Conservation (phyloP, 2,888 invertebrate species). For the Oxyscelio sp. region DNA sequence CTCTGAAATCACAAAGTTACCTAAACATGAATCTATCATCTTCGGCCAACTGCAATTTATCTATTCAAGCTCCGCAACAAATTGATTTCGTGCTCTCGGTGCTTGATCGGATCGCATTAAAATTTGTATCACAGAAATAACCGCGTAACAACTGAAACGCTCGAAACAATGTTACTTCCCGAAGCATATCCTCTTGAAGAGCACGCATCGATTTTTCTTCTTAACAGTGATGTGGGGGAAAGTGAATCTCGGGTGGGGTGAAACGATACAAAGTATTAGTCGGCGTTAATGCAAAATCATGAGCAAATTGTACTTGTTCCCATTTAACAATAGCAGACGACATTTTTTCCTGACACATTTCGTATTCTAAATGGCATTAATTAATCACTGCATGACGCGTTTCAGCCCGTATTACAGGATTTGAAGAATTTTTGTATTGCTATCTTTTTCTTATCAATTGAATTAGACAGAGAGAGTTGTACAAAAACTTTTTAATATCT, state of each 20-base stretch:
- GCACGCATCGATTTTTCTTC: constrained; percentile 50
- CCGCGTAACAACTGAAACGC: constrained; percentile 41
- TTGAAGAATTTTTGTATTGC: too few relatives aligned
- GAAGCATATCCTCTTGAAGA: constrained; percentile 47
- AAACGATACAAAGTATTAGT: constrained; percentile 49
- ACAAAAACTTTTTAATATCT: too few relatives aligned
- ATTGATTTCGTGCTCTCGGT: constrained; percentile 49
- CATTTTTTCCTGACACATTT: constrained; percentile 1
- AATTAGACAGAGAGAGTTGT: too few relatives aligned
- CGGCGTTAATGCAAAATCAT: constrained; percentile 32
- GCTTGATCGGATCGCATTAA: constrained; percentile 50
- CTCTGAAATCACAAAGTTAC: neutral
- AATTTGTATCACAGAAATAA: constrained; percentile 50
- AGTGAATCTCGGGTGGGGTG: constrained; percentile 40
- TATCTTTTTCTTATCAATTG: too few relatives aligned
- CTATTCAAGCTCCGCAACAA: neutral
- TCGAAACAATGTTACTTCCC: constrained; percentile 25
- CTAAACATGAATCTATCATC: constrained; percentile 41
- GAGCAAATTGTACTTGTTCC: constrained; percentile 30
- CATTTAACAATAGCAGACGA: constrained; percentile 21
- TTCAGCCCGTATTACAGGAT: too few relatives aligned
- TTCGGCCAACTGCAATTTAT: constrained; percentile 20
- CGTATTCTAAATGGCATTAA: constrained; percentile 19
- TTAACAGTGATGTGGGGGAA: constrained; percentile 28
- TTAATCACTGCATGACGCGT: constrained; percentile 22